phyloP scores from a whole-genome alignment of 1,140 invertebrate genomes.

The Nymphalis io region DNA sequence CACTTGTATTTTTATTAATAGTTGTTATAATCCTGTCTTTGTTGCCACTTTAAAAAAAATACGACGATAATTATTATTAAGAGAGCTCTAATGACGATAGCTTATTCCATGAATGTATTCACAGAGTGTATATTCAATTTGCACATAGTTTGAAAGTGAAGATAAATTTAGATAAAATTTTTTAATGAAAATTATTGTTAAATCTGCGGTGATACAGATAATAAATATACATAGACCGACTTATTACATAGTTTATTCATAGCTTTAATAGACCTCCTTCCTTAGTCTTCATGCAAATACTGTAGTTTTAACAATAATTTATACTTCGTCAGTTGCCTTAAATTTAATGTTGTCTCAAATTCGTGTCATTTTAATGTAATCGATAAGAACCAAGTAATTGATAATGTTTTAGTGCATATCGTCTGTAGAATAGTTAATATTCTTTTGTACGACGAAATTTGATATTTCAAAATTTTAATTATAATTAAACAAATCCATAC shows the following conservation, averaged over 20 bases:
- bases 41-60: neutral
- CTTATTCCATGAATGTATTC: neutral
- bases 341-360: conserved; percentile 59
- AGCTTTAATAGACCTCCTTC: conserved; percentile 1
- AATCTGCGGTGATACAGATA: conserved; percentile 17
- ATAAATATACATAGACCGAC: conserved; percentile 6
- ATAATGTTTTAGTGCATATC: conserved; percentile 62
- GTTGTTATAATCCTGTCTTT: neutral
- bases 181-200: conserved; percentile 16
- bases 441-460: conserved; percentile 12
- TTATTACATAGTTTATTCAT: conserved; percentile 1
- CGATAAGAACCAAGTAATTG: conserved; percentile 39
- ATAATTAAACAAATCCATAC: conserved; percentile 28
- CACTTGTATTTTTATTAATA: neutral
- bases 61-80: neutral
- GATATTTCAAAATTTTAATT: conserved; percentile 38
- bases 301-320: conserved; percentile 45
- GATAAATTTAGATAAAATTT: conserved; percentile 12
- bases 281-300: conserved; percentile 11
- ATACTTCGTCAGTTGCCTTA: conserved; percentile 63
- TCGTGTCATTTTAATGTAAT: conserved; percentile 52
- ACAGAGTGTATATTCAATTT: neutral
- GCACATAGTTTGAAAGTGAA: conserved; percentile 6
- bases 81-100: neutral
- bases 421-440: conserved; percentile 39